Evolutionary conservation across 2,888 invertebrate species (phyloP), one percentile per base, ranked within the genome.

Genomic region (Sesia apiformis): DNA sequence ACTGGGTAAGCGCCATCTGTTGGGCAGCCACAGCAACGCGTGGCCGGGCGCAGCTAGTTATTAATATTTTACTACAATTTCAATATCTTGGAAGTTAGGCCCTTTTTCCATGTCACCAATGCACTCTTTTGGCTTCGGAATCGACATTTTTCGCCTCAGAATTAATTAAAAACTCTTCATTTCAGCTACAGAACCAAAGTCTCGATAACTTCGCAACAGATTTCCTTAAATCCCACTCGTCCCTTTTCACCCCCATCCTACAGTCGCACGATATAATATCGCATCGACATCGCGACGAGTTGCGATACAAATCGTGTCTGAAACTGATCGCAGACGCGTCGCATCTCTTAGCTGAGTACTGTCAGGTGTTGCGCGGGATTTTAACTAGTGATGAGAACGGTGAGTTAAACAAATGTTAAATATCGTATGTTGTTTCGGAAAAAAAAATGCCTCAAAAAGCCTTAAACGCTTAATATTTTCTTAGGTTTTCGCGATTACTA

Each of bases 291-390:
- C 60, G 53, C 23, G 49, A 38, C n/a, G 5, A 58, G 3, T 57
- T 60, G 3, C 60, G 57, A n/a, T 68, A 61, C 39, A 67, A 60
- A 54, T 55, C 59, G 39, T 69, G 74, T 40, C 60, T 84, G 4
- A 67, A 69, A 40, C 55, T 78, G 4, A 56, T 84, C 0, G 64
- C 72, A 1, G 77, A 81, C 38, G 69, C 76, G 0, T 63, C 62
- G 3, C 62, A 70, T 41, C 54, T 60, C 6, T 56, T 65, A 55
- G 54, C 49, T 7, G 63, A 55, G 52, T 72, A 63, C 57, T 71
- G 69, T 56, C 60, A 49, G 3, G 54, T 53, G 40, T 54, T 77
- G 40, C 6, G 23, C 3, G 5, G 0, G 23, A 0, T 46, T 4
- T 46, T 46, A 3, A 3, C n/a, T n/a, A 23, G 0, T 46, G 8